Percentiles rank a stretch among this genome's conserved stretches.
Evolutionary conservation across 2,797 vertebrate species (phyloP).

Genomic region (Oreochromis mossambicus): DNA sequence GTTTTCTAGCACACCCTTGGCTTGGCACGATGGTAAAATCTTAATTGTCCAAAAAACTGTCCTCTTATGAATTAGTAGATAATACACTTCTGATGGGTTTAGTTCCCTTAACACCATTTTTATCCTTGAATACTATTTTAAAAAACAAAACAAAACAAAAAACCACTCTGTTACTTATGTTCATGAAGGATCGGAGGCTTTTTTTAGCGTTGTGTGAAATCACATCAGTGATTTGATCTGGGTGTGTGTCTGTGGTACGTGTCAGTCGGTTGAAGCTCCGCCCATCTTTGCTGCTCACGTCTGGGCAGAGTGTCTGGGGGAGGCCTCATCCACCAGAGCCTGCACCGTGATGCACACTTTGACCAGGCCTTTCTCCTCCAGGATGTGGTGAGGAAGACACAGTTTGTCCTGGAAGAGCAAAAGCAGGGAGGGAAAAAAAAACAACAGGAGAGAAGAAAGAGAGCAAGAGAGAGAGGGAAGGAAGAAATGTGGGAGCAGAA

Average conservation of each 20-base stretch:
- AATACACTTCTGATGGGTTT: neutral
- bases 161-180: neutral
- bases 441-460: neutral
- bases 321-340: slow-evolving; percentile 84
- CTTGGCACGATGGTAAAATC: neutral
- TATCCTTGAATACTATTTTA: neutral
- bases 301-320: slow-evolving; percentile 73
- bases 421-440: neutral
- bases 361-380: slow-evolving; percentile 93
- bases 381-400: slow-evolving; percentile 95
- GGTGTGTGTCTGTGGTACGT: neutral
- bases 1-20: neutral
- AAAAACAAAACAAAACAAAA: neutral
- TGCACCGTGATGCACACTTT: slow-evolving; percentile 89
- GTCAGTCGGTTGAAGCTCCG: neutral
- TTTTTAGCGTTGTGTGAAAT: neutral
- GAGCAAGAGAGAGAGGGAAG: neutral
- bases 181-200: neutral
- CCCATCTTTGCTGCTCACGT: slow-evolving; percentile 66
- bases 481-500: slow-evolving; percentile 6
- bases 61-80: neutral
- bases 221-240: neutral
- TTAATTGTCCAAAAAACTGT: neutral
- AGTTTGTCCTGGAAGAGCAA: slow-evolving; percentile 83
- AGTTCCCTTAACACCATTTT: neutral